Evolutionary conservation across 2,797 vertebrate genomes (phyloP).

Genomic region (Caiman crocodilus): DNA sequence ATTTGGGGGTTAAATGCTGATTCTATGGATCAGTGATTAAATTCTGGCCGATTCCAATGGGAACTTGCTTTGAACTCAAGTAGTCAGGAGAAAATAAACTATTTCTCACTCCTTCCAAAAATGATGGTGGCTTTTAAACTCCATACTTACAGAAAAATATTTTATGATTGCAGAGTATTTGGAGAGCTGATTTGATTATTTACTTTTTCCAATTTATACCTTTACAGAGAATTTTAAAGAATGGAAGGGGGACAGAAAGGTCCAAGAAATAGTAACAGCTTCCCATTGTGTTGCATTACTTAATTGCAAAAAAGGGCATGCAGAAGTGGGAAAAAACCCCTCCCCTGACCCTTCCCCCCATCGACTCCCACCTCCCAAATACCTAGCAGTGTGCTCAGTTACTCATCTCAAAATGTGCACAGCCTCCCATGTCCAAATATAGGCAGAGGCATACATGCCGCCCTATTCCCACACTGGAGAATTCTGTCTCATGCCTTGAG

Average conservation of each 20-base stretch:
- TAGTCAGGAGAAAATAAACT: background rate
- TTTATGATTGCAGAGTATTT: background rate
- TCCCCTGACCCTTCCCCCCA: no score
- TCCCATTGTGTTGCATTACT: background rate
- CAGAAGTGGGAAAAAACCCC: rapidly evolving
- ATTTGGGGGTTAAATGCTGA: rapidly evolving
- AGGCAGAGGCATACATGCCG: rapidly evolving
- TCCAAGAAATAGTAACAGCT: background rate
- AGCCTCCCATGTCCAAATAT: background rate
- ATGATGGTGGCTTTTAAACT: background rate
- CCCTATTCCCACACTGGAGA: background rate
- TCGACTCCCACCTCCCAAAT: no score
- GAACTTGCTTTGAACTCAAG: background rate
- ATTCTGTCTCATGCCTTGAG: background rate
- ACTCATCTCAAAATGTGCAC: background rate
- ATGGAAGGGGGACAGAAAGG: background rate
- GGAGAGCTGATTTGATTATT: background rate
- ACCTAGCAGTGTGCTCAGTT: background rate
- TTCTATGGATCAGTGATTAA: background rate
- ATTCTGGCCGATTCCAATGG: background rate
- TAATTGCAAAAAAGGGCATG: background rate
- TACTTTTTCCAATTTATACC: background rate
- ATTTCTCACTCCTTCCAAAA: background rate
- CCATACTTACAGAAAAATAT: background rate
- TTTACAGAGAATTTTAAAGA: background rate